Evolutionary conservation across 2,113 vertebrate species (phyloP).

Genomic region (Ceyx cyanopectus): DNA sequence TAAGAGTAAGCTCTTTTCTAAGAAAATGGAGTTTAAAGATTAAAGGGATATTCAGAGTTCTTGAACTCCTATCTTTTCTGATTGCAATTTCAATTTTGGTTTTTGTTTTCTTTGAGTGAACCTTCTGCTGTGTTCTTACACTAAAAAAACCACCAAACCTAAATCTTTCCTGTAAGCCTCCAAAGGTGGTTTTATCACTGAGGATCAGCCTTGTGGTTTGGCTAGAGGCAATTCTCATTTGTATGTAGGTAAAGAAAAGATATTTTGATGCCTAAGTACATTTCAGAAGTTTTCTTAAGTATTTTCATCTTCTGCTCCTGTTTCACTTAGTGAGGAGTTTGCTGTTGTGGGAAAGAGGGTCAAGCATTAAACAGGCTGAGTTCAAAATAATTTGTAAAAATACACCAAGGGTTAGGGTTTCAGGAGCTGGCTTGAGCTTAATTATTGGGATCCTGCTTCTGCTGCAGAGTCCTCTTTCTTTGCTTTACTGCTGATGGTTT

Average conservation of each 20-base stretch:
- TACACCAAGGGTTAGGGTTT: neutral
- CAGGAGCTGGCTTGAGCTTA: neutral
- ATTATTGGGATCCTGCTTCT: neutral
- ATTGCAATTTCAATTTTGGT: neutral
- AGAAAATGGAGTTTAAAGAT: neutral
- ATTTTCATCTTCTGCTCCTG: neutral
- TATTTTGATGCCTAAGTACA: neutral
- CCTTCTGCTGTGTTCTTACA: neutral
- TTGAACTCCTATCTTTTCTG: neutral
- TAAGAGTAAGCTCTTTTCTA: neutral
- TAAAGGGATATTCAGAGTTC: neutral
- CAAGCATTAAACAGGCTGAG: neutral
- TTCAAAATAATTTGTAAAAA: neutral
- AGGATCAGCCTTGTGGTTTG: neutral
- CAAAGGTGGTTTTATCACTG: neutral
- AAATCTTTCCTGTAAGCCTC: neutral
- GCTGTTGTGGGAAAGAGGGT: neutral
- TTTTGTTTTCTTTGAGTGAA: neutral
- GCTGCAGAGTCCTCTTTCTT: neutral
- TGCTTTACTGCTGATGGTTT: rapidly evolving
- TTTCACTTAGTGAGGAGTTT: neutral
- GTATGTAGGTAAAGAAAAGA: neutral
- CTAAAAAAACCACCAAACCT: neutral
- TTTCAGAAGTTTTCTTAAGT: neutral
- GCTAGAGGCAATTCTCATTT: neutral